phyloP scores from a whole-genome alignment of 2,888 invertebrate species.

The Prosopocoilus inquinatus region DNA sequence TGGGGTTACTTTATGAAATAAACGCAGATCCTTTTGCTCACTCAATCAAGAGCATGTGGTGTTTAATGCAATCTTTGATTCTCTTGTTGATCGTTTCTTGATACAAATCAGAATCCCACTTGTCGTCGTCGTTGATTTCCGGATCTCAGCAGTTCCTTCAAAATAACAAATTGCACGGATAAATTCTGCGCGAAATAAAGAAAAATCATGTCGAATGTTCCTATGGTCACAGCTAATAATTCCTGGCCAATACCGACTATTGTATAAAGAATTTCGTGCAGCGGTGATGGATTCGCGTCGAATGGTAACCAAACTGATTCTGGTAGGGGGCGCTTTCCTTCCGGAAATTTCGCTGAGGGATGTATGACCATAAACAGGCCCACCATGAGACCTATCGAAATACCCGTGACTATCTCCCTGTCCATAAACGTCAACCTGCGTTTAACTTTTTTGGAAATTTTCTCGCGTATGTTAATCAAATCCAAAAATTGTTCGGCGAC shows the following conservation, averaged over 20 bases:
- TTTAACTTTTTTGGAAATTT: neutral
- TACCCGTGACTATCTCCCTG: neutral
- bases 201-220: conserved; percentile 12
- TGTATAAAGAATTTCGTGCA: conserved; percentile 13
- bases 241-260: conserved; percentile 5
- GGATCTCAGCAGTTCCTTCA: conserved; percentile 7
- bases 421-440: conserved; percentile 2
- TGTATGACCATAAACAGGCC: conserved; percentile 5
- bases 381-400: neutral
- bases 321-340: conserved; percentile 15
- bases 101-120: conserved; percentile 7
- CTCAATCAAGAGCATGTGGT: conserved; percentile 17
- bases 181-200: conserved; percentile 19
- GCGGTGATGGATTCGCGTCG: conserved; percentile 12
- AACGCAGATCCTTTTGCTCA: neutral
- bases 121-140: conserved; percentile 1
- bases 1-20: no score
- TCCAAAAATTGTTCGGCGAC: conserved; percentile 19
- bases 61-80: conserved; percentile 13
- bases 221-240: conserved; percentile 8
- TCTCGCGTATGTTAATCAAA: conserved; percentile 1
- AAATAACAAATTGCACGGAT: conserved; percentile 15
- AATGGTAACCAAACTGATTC: conserved; percentile 19
- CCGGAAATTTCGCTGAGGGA: conserved; percentile 17
- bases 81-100: conserved; percentile 12